Evolutionary conservation across 2,888 invertebrate species (phyloP).

Genomic region (Sinohyriopsis cumingii): DNA sequence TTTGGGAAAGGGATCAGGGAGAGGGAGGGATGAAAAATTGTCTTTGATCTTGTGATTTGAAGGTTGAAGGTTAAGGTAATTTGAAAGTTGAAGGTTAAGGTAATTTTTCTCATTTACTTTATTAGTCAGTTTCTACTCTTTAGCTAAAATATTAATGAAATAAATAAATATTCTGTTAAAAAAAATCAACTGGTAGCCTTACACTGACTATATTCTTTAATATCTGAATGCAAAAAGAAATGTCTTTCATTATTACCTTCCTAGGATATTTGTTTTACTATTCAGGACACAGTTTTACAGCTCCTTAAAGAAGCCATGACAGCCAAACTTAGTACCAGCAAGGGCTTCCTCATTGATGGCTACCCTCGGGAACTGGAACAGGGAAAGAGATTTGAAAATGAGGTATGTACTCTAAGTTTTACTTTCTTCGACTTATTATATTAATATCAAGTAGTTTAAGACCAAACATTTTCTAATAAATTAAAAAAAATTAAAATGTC

Average conservation of each 20-base stretch:
- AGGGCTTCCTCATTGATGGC: conserved; percentile 93
- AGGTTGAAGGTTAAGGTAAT: no score
- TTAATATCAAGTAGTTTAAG: no score
- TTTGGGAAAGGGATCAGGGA: no score
- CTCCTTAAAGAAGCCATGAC: conserved; percentile 85
- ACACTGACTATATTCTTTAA: neutral
- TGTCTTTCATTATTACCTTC: conserved; percentile 1
- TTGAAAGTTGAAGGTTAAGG: no score
- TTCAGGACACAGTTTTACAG: conserved; percentile 82
- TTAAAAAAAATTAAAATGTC: neutral
- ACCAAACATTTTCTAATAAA: neutral
- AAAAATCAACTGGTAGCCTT: no score
- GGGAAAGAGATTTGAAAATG: conserved; percentile 88
- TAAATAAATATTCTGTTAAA: no score
- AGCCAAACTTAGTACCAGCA: conserved; percentile 77
- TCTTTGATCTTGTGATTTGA: no score
- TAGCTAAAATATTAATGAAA: no score
- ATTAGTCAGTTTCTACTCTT: no score
- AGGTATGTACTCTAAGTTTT: conserved; percentile 76
- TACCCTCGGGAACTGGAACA: conserved; percentile 94
- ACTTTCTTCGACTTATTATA: neutral
- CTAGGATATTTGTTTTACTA: neutral
- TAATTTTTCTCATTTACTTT: no score
- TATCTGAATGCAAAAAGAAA: neutral
- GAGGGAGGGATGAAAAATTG: no score